Conservation (phyloP, 2,797 vertebrate genomes). For the Cynodonichthys magdalenae region DNA sequence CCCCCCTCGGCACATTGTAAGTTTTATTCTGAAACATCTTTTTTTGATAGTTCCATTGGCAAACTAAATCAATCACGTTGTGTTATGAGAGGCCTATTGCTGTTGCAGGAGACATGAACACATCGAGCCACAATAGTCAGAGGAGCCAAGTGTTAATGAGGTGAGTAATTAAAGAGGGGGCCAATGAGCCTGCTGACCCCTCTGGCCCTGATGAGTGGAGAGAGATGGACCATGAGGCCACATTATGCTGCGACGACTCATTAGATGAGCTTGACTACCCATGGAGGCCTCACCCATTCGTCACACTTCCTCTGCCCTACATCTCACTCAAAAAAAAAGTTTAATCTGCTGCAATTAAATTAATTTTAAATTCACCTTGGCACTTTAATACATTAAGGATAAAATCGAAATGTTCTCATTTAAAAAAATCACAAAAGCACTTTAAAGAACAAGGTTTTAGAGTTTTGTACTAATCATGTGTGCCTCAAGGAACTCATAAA, state of each 20-base stretch:
- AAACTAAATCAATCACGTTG: constrained; percentile 45
- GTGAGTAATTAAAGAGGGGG: constrained; percentile 75
- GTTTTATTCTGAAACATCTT: background rate
- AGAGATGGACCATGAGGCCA: constrained; percentile 51
- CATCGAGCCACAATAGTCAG: constrained; percentile 44
- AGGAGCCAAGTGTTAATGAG: constrained; percentile 73
- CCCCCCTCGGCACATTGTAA: background rate
- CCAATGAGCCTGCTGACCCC: constrained; percentile 71
- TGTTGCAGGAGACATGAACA: constrained; percentile 40
- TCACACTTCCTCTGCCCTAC: constrained; percentile 22
- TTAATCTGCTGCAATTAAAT: background rate
- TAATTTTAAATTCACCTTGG: constrained; percentile 4
- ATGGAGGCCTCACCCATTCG: constrained; percentile 23
- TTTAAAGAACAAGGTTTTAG: too few species aligned
- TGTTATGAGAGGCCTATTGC: constrained; percentile 50
- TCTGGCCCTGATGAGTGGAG: constrained; percentile 45
- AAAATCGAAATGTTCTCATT: background rate
- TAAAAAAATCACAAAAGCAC: too few species aligned
- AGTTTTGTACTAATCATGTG: background rate
- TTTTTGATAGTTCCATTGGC: constrained; percentile 33
- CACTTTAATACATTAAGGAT: background rate
- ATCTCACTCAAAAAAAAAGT: constrained; percentile 9
- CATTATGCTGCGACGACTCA: constrained; percentile 58
- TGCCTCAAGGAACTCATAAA: background rate
- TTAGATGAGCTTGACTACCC: constrained; percentile 60